Percentiles rank a stretch among this genome's conserved stretches.
Conservation (phyloP, 2,888 invertebrate species). For the Heliconius hortense region DNA sequence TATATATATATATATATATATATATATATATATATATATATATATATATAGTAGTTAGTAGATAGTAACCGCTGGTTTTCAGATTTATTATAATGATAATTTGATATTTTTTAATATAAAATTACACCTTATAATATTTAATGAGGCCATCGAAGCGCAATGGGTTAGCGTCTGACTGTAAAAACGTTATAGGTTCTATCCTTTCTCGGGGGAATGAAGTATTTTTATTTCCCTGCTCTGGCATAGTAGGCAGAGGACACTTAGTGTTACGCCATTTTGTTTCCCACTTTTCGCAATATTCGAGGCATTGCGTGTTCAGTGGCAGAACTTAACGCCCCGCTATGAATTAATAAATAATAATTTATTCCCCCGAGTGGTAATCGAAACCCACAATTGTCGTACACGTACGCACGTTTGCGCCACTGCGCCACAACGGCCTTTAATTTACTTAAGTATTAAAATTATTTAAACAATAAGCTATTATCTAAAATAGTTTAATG, state of each 20-base stretch:
- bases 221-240: too few species aligned
- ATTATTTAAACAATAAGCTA: conserved; percentile 34
- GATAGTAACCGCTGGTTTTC: neutral
- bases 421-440: too few species aligned
- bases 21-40: neutral
- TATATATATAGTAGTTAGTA: neutral
- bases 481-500: neutral
- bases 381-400: too few species aligned
- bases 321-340: too few species aligned
- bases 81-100: neutral
- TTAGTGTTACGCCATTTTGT: too few species aligned
- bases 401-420: neutral
- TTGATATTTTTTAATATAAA: neutral
- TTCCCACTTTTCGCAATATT: too few species aligned
- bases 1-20: too few species aligned
- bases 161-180: neutral
- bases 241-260: too few species aligned
- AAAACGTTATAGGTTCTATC: neutral
- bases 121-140: neutral
- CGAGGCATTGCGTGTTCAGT: too few species aligned
- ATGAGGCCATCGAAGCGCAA: neutral
- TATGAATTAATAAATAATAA: too few species aligned
- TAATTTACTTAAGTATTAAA: neutral
- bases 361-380: too few species aligned
- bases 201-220: too few species aligned